Base-by-base conservation (phyloP, 2,797 vertebrate genomes). In the Poeciliopsis paucimaculata region DNA sequence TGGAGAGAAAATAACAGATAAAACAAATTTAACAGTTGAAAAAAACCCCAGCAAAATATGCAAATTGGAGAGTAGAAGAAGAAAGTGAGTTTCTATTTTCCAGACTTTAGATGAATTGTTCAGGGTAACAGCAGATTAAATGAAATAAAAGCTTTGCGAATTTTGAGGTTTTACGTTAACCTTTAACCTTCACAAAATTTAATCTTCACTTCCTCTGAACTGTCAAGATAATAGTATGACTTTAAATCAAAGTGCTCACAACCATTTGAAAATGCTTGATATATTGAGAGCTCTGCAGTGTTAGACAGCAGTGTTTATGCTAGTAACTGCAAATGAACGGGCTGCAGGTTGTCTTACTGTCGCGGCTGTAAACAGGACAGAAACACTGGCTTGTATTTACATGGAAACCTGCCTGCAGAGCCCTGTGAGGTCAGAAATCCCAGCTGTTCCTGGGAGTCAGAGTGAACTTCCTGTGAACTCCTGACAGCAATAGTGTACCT, bases 391-490 rank as follows among this genome's bases (percentile, higher is more conserved):
- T 45, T 1, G 68, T 76, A 71, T 80, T 74, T 78, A 80, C 72
- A 73, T 46, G 68, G 64, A 77, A 55, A 64, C 66, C 49, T 77
- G 51, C 31, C 28, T 72, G 28, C 20, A 49, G 47, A 73, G 43
- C 34, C 34, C 76, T 78, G 81, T 72, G 76, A 84, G 77, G 77
- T 83, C 86, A 85, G 46, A 66, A 46, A 23, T 82, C 80, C 85
- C 89, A 91, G 82, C 88, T 90, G 88, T 71, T 79, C 75, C 26
- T 46, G 72, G 15, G 71, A 72, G 55, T 77, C 79, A 36, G 68
- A 46, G 12, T 92, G 92, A 94, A 93, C 94, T 93, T 87, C 86
- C 80, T 89, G 80, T 93, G 92, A 95, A 91, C 92, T 86, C 84
- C 86, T 62, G 80, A 87, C 73, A 83, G 84, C 62, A 74, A 64